Evolutionary conservation across 2,888 invertebrate genomes (phyloP).

Genomic region (Galerucella nymphaeae): DNA sequence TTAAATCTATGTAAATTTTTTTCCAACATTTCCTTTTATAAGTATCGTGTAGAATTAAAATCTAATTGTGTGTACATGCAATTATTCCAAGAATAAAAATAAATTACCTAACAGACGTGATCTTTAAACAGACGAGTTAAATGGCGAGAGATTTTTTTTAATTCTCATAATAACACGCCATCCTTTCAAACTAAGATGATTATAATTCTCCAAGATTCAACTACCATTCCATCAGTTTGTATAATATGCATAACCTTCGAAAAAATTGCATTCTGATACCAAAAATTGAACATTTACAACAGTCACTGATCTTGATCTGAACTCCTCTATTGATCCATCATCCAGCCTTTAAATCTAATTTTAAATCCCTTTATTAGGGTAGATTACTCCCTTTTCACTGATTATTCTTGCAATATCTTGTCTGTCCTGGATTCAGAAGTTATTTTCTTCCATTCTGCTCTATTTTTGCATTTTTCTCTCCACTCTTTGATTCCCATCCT

Average conservation of each 20-base stretch:
- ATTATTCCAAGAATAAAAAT: conserved; percentile 1
- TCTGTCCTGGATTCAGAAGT: too few relatives aligned
- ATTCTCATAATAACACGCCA: not conserved
- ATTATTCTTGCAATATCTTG: too few relatives aligned
- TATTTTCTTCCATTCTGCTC: too few relatives aligned
- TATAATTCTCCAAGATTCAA: not conserved
- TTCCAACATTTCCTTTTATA: conserved; percentile 5
- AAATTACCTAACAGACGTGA: conserved; percentile 5
- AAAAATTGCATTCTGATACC: too few relatives aligned
- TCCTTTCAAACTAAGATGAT: not conserved
- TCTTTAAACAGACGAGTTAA: not conserved
- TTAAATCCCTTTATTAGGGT: too few relatives aligned
- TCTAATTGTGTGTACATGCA: conserved; percentile 3
- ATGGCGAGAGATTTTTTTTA: not conserved
- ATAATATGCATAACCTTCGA: not conserved
- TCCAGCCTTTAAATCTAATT: too few relatives aligned
- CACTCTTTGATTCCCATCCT: too few relatives aligned
- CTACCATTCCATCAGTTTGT: not conserved
- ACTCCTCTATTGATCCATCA: too few relatives aligned
- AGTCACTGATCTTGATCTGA: too few relatives aligned
- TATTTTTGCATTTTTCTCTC: too few relatives aligned
- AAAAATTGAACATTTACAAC: too few relatives aligned
- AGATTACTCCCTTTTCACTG: too few relatives aligned
- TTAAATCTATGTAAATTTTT: conserved; percentile 20
- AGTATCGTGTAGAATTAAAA: conserved; percentile 19